Evolutionary conservation across 2,797 vertebrate genomes (phyloP).

Genomic region (Muscicapa comitata): DNA sequence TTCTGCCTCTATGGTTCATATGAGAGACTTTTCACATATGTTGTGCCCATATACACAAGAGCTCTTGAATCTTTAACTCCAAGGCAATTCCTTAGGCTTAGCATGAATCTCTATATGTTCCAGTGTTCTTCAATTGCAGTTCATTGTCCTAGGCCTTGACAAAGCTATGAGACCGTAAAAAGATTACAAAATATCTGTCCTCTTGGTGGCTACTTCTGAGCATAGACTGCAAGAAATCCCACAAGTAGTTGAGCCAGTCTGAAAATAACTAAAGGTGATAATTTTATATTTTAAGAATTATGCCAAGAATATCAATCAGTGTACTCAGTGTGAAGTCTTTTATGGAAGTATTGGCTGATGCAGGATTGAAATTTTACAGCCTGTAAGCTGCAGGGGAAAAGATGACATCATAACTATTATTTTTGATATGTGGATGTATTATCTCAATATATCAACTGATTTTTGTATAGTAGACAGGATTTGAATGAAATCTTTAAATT

Average conservation of each 20-base stretch:
- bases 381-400: not conserved
- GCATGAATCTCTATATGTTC: not conserved
- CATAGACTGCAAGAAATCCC: not conserved
- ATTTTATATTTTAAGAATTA: not conserved
- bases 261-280: not conserved
- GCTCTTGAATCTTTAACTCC: not conserved
- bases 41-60: not conserved
- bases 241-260: not conserved
- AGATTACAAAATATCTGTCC: not conserved
- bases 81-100: not conserved
- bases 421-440: not conserved
- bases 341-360: not conserved
- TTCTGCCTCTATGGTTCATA: not conserved
- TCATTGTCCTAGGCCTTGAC: not conserved
- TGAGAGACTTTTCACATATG: not conserved
- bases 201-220: not conserved
- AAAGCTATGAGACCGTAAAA: not conserved
- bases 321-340: not conserved
- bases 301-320: not conserved
- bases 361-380: not conserved
- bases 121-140: not conserved
- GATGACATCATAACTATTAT: not conserved
- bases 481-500: not conserved
- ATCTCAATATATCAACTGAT: not conserved
- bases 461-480: not conserved